phyloP scores from a whole-genome alignment of 2,113 vertebrate genomes.

The Austrofundulus limnaeus region DNA sequence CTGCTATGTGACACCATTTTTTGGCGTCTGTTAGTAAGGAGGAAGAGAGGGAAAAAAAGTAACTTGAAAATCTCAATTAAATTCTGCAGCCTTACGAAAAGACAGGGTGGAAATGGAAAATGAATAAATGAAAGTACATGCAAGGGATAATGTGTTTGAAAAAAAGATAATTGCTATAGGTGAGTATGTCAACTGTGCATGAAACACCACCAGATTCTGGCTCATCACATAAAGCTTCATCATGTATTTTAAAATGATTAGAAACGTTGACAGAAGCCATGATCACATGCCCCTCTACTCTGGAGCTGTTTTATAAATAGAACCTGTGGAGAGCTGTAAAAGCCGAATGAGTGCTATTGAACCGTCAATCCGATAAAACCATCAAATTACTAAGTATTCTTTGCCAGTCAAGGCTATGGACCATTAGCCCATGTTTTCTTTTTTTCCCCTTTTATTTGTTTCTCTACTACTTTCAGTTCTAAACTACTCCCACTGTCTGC shows the following conservation, averaged over 20 bases:
- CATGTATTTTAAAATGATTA: constrained; percentile 65
- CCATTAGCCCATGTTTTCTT: constrained; percentile 68
- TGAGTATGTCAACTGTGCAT: not conserved
- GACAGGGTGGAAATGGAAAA: no score
- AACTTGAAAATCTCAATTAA: constrained; percentile 13
- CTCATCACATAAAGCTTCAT: constrained; percentile 43
- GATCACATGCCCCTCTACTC: constrained; percentile 49
- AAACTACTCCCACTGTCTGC: constrained; percentile 38
- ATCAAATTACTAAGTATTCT: constrained; percentile 71
- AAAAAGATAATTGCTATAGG: not conserved
- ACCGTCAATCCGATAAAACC: constrained; percentile 76
- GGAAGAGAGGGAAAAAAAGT: not conserved
- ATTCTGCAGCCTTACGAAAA: constrained; percentile 1
- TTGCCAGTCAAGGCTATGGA: constrained; percentile 67
- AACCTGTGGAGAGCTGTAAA: constrained; percentile 62
- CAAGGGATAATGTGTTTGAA: not conserved
- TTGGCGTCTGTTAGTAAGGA: no score
- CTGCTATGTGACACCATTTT: not conserved
- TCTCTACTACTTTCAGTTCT: constrained; percentile 43
- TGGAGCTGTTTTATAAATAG: constrained; percentile 70
- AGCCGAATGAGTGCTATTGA: constrained; percentile 73
- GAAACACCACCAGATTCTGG: constrained; percentile 11
- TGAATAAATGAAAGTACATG: not conserved
- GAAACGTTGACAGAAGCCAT: constrained; percentile 50
- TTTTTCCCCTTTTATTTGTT: constrained; percentile 46